Evolutionary conservation across 2,888 invertebrate genomes (phyloP).

Genomic region (Lymantria dispar): DNA sequence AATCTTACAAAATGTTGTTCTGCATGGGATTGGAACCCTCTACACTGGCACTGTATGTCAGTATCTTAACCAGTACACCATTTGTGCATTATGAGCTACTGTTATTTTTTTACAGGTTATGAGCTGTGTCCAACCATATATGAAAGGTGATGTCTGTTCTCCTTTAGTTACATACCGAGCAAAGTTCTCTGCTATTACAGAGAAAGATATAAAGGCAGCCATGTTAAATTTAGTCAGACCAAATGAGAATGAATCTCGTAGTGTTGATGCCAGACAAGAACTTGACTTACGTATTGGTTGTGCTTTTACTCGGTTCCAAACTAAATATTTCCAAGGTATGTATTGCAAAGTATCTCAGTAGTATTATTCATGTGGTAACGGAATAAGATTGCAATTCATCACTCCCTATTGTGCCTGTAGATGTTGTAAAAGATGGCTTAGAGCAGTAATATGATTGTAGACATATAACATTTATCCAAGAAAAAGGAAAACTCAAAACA

Average conservation of each 20-base stretch:
- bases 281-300: slow-evolving; percentile 98
- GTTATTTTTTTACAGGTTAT: slow-evolving; percentile 75
- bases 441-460: no score
- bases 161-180: slow-evolving; percentile 90
- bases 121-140: slow-evolving; percentile 87
- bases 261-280: slow-evolving; percentile 98
- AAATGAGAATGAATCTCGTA: slow-evolving; percentile 97
- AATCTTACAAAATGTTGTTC: no score
- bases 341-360: not conserved
- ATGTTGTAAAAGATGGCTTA: no score
- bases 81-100: not conserved
- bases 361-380: no score
- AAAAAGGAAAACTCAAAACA: no score
- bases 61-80: no score
- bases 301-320: slow-evolving; percentile 99
- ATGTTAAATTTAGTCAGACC: slow-evolving; percentile 92
- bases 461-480: no score
- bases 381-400: no score
- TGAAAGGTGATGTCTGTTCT: slow-evolving; percentile 86
- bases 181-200: slow-evolving; percentile 98
- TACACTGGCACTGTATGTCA: no score
- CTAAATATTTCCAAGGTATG: slow-evolving; percentile 95
- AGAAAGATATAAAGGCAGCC: slow-evolving; percentile 97
- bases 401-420: no score
- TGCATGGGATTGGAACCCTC: no score